Percentiles rank a stretch among this genome's conserved stretches.
Conservation (phyloP, 2,797 vertebrate species). For the Fratercula arctica region DNA sequence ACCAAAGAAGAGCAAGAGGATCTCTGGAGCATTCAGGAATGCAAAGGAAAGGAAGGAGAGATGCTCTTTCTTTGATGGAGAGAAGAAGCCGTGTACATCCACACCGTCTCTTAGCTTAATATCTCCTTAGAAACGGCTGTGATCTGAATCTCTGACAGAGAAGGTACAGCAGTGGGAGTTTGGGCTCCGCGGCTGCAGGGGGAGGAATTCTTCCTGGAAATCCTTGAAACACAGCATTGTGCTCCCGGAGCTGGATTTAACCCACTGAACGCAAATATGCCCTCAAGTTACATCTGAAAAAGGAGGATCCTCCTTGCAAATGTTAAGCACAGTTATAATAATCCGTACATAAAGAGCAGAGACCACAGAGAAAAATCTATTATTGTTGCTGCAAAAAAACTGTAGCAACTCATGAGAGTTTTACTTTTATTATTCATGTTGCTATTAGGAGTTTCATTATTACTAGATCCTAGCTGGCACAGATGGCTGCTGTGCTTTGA, state of each 20-base stretch:
- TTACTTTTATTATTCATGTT: constrained; percentile 73
- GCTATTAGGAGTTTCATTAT: constrained; percentile 69
- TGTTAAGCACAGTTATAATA: constrained; percentile 61
- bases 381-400: constrained; percentile 52
- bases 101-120: not conserved
- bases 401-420: constrained; percentile 52
- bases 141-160: not conserved
- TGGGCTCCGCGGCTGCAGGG: not conserved
- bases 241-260: constrained; percentile 7
- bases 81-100: not conserved
- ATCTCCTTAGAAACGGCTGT: not conserved
- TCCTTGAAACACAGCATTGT: not conserved
- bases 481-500: constrained; percentile 69
- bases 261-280: not conserved
- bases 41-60: not conserved
- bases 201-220: not conserved
- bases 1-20: not conserved
- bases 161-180: not conserved
- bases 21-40: not conserved
- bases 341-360: constrained; percentile 63
- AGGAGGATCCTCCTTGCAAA: constrained; percentile 10
- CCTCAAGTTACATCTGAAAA: constrained; percentile 4
- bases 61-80: not conserved
- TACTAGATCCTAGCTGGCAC: constrained; percentile 64
- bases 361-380: constrained; percentile 64